These are phyloP conservation scores for Pomacea canaliculata DNA, from an alignment of 2,888 invertebrate species.

Conservation along the genomic window DNA sequence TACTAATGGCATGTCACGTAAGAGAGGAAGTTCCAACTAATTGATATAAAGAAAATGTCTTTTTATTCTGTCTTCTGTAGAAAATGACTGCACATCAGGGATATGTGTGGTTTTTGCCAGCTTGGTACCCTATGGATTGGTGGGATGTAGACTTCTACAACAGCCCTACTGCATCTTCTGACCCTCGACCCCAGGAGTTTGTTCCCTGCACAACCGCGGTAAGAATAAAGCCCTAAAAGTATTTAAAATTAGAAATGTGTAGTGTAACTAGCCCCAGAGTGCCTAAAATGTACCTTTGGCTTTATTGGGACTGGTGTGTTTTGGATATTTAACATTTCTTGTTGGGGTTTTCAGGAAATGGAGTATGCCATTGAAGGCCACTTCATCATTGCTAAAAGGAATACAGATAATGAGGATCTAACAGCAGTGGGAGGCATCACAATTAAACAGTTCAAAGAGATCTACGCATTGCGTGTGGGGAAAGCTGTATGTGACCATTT, in stretches of 20 bases:
- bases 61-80: slow-evolving; percentile 38
- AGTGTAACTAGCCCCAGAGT: too few relatives aligned
- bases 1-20: too few relatives aligned
- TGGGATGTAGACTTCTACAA: slow-evolving; percentile 74
- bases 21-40: too few relatives aligned
- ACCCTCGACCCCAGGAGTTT: slow-evolving; percentile 64
- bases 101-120: slow-evolving; percentile 89
- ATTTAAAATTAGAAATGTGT: too few relatives aligned
- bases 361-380: slow-evolving; percentile 80
- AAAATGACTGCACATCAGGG: slow-evolving; percentile 74
- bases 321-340: not conserved
- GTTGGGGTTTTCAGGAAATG: slow-evolving; percentile 70
- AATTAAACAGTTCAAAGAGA: slow-evolving; percentile 76
- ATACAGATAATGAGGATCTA: slow-evolving; percentile 75
- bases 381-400: slow-evolving; percentile 79
- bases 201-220: slow-evolving; percentile 75
- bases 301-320: too few relatives aligned
- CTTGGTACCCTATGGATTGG: slow-evolving; percentile 76
- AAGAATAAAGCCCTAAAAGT: not conserved
- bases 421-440: slow-evolving; percentile 76
- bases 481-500: slow-evolving; percentile 43
- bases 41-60: too few relatives aligned
- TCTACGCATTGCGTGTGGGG: slow-evolving; percentile 48
- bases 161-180: slow-evolving; percentile 41
- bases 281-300: too few relatives aligned